phyloP scores from a whole-genome alignment of 2,113 vertebrate species.

The Melierax canorus region DNA sequence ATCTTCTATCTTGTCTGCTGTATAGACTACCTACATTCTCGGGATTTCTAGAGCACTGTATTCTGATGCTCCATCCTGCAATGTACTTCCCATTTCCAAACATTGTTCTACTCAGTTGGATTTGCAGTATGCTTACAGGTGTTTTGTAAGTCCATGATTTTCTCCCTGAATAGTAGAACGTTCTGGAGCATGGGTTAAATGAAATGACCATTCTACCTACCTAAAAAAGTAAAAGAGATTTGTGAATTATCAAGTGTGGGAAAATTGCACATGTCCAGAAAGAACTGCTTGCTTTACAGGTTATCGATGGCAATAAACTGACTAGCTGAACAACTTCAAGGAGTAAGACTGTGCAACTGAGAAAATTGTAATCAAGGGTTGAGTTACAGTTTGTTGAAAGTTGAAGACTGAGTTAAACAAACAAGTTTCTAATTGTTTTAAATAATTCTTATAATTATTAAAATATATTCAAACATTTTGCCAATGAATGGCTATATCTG shows the following conservation, averaged over 20 bases:
- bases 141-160: neutral
- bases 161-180: neutral
- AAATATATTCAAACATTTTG: neutral
- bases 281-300: neutral
- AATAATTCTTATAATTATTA: neutral
- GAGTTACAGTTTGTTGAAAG: neutral
- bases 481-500: neutral
- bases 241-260: neutral
- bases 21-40: neutral
- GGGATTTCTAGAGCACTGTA: neutral
- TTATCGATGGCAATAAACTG: accelerated
- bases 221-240: neutral
- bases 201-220: neutral
- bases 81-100: neutral
- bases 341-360: neutral
- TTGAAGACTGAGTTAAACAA: neutral
- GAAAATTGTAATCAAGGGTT: neutral
- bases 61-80: neutral
- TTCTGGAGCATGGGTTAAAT: neutral
- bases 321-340: neutral
- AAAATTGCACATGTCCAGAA: neutral
- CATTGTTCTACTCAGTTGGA: accelerated
- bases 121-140: neutral
- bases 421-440: neutral
- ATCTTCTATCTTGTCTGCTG: neutral